Base-by-base conservation (phyloP, 1,140 invertebrate species). In the Ceratosolen fusciceps region DNA sequence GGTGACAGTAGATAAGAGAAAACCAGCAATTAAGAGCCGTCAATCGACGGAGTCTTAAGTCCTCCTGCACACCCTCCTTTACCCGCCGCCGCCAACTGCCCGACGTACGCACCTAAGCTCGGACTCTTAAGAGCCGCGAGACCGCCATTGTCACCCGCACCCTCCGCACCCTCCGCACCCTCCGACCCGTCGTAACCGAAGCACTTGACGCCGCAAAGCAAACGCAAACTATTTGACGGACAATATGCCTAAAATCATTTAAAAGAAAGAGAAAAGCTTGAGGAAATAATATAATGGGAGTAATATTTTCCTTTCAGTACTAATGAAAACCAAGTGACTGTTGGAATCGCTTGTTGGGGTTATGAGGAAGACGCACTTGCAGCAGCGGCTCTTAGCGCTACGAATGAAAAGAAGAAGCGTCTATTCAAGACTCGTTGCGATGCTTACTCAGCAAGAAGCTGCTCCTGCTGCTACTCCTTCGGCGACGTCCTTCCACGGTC, bases 1-100 rank as follows among this genome's bases (percentile, higher is more conserved):
- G 84, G 88, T 88, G 88, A 89, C 88, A 88, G 87, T 86, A 89
- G 88, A 89, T 89, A 89, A 87, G 85, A 86, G 81, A 83, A 87
- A 85, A 87, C 74, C 85, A 83, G 83, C 84, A 88, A 89, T 89
- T 89, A 88, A 89, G 86, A 86, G 83, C 83, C 85, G 83, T 88
- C 83, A 84, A 87, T 88, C 86, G 83, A 60, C 77, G 80, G 77
- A 81, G 82, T 52, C 62, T 56, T 71, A n/a, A n/a, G n/a, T n/a
- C n/a, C n/a, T n/a, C n/a, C n/a, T n/a, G n/a, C n/a, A n/a, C n/a
- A n/a, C n/a, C n/a, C n/a, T n/a, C n/a, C n/a, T n/a, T n/a, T n/a
- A n/a, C n/a, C n/a, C n/a, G n/a, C n/a, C n/a, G n/a, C n/a, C n/a
- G n/a, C n/a, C n/a, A n/a, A n/a, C n/a, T n/a, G n/a, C n/a, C n/a